Conservation (phyloP, 2,797 vertebrate genomes). For the Hippocampus kuda region DNA sequence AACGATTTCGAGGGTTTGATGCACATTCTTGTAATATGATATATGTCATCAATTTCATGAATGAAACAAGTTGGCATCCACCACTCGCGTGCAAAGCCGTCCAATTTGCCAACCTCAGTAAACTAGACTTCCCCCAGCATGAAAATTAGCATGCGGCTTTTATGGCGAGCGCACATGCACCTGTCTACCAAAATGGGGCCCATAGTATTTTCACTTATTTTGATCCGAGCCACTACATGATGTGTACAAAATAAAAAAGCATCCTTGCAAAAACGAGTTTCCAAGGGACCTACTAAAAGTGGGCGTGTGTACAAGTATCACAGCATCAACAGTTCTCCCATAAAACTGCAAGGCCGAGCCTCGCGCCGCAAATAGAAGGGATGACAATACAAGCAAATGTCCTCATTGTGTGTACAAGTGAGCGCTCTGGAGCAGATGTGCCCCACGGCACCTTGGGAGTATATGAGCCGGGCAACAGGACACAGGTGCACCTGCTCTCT, state of each 20-base stretch:
- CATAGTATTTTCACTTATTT: neutral
- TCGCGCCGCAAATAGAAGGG: conserved; percentile 43
- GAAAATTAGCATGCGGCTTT: too few species aligned
- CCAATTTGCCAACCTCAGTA: too few species aligned
- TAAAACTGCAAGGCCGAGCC: conserved; percentile 45
- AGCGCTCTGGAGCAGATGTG: conserved; percentile 61
- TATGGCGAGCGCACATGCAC: too few species aligned
- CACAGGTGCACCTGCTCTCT: conserved; percentile 64
- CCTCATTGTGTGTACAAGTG: conserved; percentile 54
- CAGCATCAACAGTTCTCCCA: conserved; percentile 20
- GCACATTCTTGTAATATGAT: too few species aligned
- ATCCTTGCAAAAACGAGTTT: neutral
- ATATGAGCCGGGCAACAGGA: conserved; percentile 56
- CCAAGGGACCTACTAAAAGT: conserved; percentile 12
- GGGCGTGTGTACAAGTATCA: conserved; percentile 16
- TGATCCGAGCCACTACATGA: neutral
- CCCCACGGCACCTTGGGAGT: conserved; percentile 54
- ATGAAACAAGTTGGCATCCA: too few species aligned
- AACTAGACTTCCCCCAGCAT: too few species aligned
- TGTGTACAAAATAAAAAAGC: neutral
- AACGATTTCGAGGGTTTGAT: too few species aligned
- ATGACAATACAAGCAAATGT: conserved; percentile 61
- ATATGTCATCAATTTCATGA: too few species aligned
- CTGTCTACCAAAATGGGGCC: too few species aligned
- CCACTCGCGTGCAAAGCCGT: too few species aligned